Evolutionary conservation across 2,888 invertebrate species (phyloP).

Genomic region (Heliothis peltigera): DNA sequence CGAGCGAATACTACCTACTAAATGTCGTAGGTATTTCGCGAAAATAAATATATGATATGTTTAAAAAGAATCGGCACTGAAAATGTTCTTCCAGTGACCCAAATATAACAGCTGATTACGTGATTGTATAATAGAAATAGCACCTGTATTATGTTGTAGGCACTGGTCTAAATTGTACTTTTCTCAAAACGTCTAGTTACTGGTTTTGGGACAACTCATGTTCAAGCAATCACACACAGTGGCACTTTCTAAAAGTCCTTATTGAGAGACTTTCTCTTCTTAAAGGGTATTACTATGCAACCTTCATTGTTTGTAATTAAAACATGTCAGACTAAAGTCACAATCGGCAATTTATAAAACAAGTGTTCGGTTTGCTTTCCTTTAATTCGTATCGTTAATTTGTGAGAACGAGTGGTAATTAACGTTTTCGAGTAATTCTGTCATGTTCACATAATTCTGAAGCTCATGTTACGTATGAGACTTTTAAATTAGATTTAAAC

Average conservation of each 20-base stretch:
- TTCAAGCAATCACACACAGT: neutral
- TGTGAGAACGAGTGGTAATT: neutral
- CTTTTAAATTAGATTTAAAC: no score
- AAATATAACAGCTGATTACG: conserved; percentile 64
- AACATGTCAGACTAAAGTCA: neutral
- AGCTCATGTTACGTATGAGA: no score
- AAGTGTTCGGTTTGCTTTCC: neutral
- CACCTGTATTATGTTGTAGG: conserved; percentile 37
- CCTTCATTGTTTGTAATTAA: neutral
- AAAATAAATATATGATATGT: conserved; percentile 36
- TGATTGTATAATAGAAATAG: conserved; percentile 36
- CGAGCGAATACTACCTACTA: conserved; percentile 33
- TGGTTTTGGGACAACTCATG: neutral
- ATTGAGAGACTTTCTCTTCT: neutral
- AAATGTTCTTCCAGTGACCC: conserved; percentile 65
- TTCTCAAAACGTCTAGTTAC: conserved; percentile 6
- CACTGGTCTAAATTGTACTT: neutral
- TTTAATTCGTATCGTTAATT: neutral
- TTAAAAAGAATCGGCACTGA: conserved; percentile 42
- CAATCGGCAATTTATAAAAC: neutral
- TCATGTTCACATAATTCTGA: no score
- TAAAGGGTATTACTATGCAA: conserved; percentile 2
- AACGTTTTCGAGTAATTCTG: conserved; percentile 3
- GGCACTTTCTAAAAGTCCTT: conserved; percentile 1
- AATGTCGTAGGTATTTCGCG: conserved; percentile 29